Evolutionary conservation across 2,797 vertebrate species (phyloP), one percentile per base, ranked within the genome.

Genomic region (Malacoctenus gilli): DNA sequence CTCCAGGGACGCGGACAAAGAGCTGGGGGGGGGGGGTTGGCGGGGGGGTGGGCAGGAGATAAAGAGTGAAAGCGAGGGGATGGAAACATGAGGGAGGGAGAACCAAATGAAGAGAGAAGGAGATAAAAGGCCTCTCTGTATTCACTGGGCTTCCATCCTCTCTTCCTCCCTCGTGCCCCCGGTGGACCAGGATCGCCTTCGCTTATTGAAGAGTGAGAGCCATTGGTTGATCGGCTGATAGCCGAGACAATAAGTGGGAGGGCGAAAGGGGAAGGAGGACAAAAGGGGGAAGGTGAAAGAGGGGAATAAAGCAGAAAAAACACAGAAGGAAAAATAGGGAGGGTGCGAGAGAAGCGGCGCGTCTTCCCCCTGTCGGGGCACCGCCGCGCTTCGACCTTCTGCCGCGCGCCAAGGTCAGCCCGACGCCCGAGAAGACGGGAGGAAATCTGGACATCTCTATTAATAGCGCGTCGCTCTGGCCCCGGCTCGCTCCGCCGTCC

Each of bases 51-150:
- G n/a, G n/a, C n/a, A n/a, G n/a, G 52, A 59, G 67, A 70, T 64
- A 79, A 75, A 80, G 61, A 65, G n/a, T n/a, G n/a, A n/a, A n/a
- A n/a, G n/a, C 54, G 72, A 68, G 78, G 57, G 64, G 62, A 56
- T 44, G 57, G 57, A 79, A 82, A 73, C 72, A 73, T 68, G 60
- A 74, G 65, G 64, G 60, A 77, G 78, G 80, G 30, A 5, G 65
- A 74, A 61, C 49, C 68, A 68, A 81, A 84, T 80, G 79, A 69
- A 85, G 77, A 77, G 68, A 79, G 76, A 51, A 59, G 63, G 72
- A 80, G 79, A 83, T 85, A 80, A 85, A 85, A 83, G 79, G 69
- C 59, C 68, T 72, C 64, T 87, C 72, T 84, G 75, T 73, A 82
- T 85, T 84, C 77, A 72, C 59, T 41, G 4, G 23, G 75, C 73